Base-by-base conservation (phyloP, 2,888 invertebrate species). In the Sarcophaga carnaria region DNA sequence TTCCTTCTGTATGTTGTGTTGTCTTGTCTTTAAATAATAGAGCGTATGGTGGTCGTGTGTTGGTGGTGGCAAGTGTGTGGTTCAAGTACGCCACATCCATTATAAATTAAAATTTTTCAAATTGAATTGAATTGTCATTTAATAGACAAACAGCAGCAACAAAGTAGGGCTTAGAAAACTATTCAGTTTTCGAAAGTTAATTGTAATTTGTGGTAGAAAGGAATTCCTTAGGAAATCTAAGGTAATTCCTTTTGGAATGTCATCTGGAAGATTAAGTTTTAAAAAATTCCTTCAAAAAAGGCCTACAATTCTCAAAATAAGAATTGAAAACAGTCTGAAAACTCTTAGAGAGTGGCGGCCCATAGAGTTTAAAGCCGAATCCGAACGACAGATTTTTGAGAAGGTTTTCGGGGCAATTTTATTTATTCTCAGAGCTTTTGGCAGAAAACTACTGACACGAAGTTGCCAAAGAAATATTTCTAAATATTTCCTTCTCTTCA, bases 81-180 rank as follows among this genome's bases (percentile, higher is more conserved):
- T 84, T 78, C 71, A 86, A 83, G 69, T 86, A 69, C 70, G 70
- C 74, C 78, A 80, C 77, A 78, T 84, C 78, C 75, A 81, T 75
- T 75, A 81, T 80, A 81, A 84, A 81, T 84, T 81, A 84, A 71
- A 81, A 84, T 79, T 84, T 87, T 67, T 81, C 84, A 84, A 87
- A 84, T 81, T 87, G 81, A 87, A 75, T 78, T 81, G 78, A 84
- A 75, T 78, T 81, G 78, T 78, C 80, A 84, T 69, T 60, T 72
- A 67, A 77, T 72, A 59, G 71, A 63, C 74, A 70, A 59, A 25
- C 45, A 78, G 49, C 64, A 77, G 49, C 64, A 77, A 71, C 76
- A 71, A 22, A 8, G 12, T 63, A 64, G 54, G 12, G 54, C 54
- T 54, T 54, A 54, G 17, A 12, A 49, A 54, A 54, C 54, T 54